Evolutionary conservation across 2,797 vertebrate species (phyloP).

Genomic region (Pangasius mekongensis): DNA sequence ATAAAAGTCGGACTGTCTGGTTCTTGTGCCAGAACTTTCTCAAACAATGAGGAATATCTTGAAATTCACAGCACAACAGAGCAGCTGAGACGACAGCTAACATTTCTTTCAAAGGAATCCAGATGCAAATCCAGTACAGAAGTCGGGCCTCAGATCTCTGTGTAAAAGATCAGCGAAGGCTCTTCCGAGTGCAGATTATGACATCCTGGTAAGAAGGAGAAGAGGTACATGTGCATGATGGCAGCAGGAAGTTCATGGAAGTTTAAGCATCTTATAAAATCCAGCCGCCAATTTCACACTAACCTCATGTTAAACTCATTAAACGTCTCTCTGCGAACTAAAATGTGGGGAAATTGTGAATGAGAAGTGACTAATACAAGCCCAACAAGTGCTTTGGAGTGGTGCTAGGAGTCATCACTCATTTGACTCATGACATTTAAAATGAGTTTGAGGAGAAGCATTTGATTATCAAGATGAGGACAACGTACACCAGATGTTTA

Average conservation of each 20-base stretch:
- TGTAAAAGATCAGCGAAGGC: background rate
- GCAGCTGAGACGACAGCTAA: background rate
- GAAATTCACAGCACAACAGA: background rate
- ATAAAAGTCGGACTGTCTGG: constrained; percentile 16
- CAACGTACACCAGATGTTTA: background rate
- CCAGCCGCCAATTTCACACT: background rate
- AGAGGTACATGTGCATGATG: background rate
- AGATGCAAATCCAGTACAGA: background rate
- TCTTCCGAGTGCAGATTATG: background rate
- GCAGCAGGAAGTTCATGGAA: background rate
- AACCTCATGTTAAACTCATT: background rate
- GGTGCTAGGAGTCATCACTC: background rate
- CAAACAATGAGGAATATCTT: background rate
- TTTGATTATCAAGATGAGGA: background rate
- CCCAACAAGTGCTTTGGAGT: background rate
- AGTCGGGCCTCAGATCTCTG: background rate
- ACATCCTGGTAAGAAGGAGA: background rate
- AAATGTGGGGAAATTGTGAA: background rate
- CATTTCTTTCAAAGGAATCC: background rate
- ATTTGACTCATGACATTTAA: background rate
- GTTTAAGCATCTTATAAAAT: background rate
- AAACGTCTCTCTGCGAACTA: background rate
- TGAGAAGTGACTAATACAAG: background rate
- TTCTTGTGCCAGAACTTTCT: background rate
- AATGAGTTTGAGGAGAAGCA: background rate